Base-by-base conservation (phyloP, 2,113 vertebrate genomes). In the Myiopsitta monachus region DNA sequence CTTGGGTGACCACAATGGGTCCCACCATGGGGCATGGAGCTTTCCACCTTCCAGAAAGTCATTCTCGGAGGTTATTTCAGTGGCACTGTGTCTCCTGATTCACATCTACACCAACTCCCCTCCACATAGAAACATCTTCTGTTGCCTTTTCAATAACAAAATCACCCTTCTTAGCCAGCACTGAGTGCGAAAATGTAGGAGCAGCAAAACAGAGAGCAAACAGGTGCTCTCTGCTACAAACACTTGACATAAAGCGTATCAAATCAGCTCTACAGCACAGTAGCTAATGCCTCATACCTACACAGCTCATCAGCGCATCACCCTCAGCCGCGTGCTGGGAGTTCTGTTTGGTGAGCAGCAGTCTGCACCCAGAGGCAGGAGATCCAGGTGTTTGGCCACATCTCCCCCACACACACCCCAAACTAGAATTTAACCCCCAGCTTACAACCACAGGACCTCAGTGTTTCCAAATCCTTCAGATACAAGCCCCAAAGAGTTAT, bases 211-310 rank as follows among this genome's bases (percentile, higher is more conserved):
- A n/a, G n/a, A n/a, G n/a, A n/a, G n/a, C n/a, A 70, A 85, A 74
- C 70, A 80, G 90, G 85, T 91, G 78, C 28, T 67, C 9, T 22
- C 78, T 83, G 90, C 85, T 47, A n/a, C 73, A 70, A 67, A 57
- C 55, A 54, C 38, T 57, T 59, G 46, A 38, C n/a, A 73, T 5
- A 26, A 77, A 83, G 79, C 41, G 4, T 24, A 85, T 66, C 75
- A 80, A 44, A 83, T 83, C 7, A 90, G 59, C 70, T 73, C 59
- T 39, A 18, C 76, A 33, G 14, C 57, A 80, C 55, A 5, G 33
- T 15, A 77, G 41, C 33, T 87, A 39, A 61, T 44, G 30, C 44
- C 88, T 69, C 75, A 23, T 38, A 24, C 59, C 78, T 52, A 23
- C 75, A 9, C 52, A n/a, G 4, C 62, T 30, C 81, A n/a, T 68